These are phyloP conservation scores for Lontra canadensis DNA, from an alignment of 2,113 vertebrate species.

Conservation along the genomic window DNA sequence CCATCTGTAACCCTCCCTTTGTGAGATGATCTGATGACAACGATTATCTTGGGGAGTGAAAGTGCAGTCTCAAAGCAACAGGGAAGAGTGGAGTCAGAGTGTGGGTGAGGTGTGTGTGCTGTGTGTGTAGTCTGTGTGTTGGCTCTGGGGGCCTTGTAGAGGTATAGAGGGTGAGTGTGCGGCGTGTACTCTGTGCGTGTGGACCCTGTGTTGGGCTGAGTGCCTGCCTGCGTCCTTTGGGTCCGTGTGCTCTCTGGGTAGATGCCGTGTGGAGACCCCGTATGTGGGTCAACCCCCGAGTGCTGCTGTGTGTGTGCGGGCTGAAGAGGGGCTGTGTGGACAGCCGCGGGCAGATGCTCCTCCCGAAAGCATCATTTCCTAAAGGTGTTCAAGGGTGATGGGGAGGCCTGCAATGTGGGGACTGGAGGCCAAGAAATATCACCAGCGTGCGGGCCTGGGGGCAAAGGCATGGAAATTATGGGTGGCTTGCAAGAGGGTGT, in stretches of 20 bases:
- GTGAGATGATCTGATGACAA: slow-evolving; percentile 68
- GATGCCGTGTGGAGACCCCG: not conserved
- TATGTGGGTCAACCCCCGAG: not conserved
- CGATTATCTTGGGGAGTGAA: slow-evolving; percentile 57
- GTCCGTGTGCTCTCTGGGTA: not conserved
- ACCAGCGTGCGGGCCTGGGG: not conserved
- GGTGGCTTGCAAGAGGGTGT: not conserved
- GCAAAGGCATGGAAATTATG: not conserved
- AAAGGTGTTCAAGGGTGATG: slow-evolving; percentile 57
- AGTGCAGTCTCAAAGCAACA: slow-evolving; percentile 35
- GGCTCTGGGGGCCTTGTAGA: not conserved
- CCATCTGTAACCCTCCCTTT: slow-evolving; percentile 77
- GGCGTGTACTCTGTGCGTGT: not conserved
- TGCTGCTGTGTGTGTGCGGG: not conserved
- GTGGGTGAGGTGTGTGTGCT: not conserved
- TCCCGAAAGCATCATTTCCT: not conserved
- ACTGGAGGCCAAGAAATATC: not conserved
- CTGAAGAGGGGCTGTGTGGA: not conserved
- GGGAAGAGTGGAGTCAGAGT: not conserved
- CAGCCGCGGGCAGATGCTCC: not conserved
- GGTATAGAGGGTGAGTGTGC: not conserved
- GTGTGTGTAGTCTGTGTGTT: not conserved
- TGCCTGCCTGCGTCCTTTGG: not conserved
- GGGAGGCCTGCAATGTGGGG: not conserved
- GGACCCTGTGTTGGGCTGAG: not conserved